Base-by-base conservation (phyloP, 2,888 invertebrate genomes). In the Lochmaea capreae region DNA sequence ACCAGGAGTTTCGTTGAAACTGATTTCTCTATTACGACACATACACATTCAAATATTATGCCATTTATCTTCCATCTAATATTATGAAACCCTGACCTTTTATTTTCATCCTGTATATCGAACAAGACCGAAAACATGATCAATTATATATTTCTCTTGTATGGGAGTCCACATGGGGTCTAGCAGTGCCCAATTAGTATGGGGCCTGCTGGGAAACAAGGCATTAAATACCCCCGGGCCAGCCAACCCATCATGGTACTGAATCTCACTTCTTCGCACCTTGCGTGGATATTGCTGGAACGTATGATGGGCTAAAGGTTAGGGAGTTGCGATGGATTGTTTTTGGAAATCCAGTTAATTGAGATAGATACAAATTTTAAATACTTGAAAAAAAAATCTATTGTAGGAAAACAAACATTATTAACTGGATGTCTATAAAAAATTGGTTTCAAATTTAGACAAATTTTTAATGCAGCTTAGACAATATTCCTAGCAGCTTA, bases 201-300 rank as follows among this genome's bases (percentile, higher is more conserved):
- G 80, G 83, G 83, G 80, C 86, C 85, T 81, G 87, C 86, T 86
- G 87, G 78, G 87, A 86, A 83, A 86, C 86, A 86, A 85, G 85
- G 84, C 85, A 86, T 86, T 85, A 86, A 82, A 66, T 75, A 76
- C 72, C 76, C 70, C 68, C 54, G 70, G 72, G 70, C 71, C n/a
- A 67, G 66, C 54, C 46, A 67, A 54, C 72, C 62, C 62, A 39
- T 42, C 39, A 62, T 39, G 39, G 39, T 39, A 39, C 16, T 42
- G 42, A 18, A 62, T 39, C 39, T 42, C 62, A 42, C 42, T 62
- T 42, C 42, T 42, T 62, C 62, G 42, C 62, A 62, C 62, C 62
- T 62, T 62, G 62, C 62, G 42, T 42, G 62, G 26, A 39, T 39
- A 11, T 43, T 39, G 18, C 16, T 33, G 43, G 42, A 39, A 42